These are phyloP conservation scores for Exephanes ischioxanthus DNA, from an alignment of 2,888 invertebrate species.

Conservation along the genomic window DNA sequence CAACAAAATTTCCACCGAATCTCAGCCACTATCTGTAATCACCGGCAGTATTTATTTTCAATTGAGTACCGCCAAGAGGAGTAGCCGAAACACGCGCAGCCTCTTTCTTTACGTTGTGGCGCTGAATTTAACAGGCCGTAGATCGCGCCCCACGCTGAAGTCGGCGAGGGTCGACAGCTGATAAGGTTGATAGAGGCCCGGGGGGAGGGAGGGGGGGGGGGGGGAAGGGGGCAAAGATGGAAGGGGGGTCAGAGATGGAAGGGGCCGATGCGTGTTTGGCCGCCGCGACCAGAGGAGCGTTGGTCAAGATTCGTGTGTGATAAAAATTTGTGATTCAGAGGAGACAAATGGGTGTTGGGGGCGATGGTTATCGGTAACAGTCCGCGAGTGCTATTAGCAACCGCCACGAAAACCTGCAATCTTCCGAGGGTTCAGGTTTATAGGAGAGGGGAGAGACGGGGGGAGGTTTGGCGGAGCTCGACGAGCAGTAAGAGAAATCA, in stretches of 20 bases:
- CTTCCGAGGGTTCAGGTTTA: slow-evolving; percentile 67
- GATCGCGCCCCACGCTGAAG: slow-evolving; percentile 1
- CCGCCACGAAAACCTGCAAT: slow-evolving; percentile 80
- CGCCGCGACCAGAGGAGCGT: slow-evolving; percentile 1
- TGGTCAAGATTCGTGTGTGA: slow-evolving; percentile 60
- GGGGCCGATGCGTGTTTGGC: slow-evolving; percentile 52
- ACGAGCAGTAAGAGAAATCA: slow-evolving; percentile 77
- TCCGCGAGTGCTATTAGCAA: slow-evolving; percentile 79
- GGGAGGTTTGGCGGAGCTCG: slow-evolving; percentile 3
- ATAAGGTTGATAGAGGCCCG: slow-evolving; percentile 61
- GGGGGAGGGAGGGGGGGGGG: neutral
- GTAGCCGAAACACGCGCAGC: slow-evolving; percentile 7
- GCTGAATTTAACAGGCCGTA: neutral
- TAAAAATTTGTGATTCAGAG: slow-evolving; percentile 69
- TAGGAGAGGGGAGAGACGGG: neutral
- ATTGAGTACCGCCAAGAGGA: neutral
- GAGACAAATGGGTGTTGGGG: slow-evolving; percentile 65
- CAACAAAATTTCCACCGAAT: too few species aligned
- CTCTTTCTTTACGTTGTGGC: slow-evolving; percentile 22
- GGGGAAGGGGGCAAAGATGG: neutral
- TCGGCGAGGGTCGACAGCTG: slow-evolving; percentile 62
- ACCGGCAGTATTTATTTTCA: neutral
- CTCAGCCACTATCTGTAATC: neutral
- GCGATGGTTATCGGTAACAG: slow-evolving; percentile 71
- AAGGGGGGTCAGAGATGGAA: neutral